These are phyloP conservation scores for Pangasius larnaudii DNA, from an alignment of 2,797 vertebrate species.

Conservation along the genomic window DNA sequence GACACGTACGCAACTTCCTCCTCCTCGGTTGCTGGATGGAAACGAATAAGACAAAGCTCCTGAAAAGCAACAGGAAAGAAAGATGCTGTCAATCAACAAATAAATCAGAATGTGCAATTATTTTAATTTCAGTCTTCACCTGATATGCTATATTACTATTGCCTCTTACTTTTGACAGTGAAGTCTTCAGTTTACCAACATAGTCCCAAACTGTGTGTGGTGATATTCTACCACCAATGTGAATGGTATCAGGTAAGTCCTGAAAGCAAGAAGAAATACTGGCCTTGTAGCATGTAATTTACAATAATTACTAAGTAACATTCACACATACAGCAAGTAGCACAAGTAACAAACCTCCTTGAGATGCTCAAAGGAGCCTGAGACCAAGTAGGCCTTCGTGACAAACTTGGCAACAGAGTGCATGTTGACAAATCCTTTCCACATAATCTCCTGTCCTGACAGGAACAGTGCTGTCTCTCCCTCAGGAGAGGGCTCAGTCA, in stretches of 20 bases:
- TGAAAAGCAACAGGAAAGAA: constrained; percentile 61
- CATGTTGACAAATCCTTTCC: constrained; percentile 99
- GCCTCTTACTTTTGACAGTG: constrained; percentile 89
- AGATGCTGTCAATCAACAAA: neutral
- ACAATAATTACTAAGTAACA: neutral
- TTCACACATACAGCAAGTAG: neutral
- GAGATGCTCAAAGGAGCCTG: constrained; percentile 93
- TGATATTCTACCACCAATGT: constrained; percentile 92
- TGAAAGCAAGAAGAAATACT: constrained; percentile 64
- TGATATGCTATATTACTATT: neutral
- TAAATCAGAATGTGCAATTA: neutral
- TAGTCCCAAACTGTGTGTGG: constrained; percentile 98
- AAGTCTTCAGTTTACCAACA: constrained; percentile 96
- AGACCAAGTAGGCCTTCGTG: constrained; percentile 96
- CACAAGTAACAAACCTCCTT: constrained; percentile 83
- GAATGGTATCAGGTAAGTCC: constrained; percentile 98
- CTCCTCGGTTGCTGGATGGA: constrained; percentile 97
- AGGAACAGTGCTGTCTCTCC: constrained; percentile 92
- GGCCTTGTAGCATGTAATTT: neutral
- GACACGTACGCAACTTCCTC: constrained; percentile 98
- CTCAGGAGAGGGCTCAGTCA: constrained; percentile 79
- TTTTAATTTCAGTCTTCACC: neutral
- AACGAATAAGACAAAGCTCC: constrained; percentile 97
- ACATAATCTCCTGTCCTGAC: constrained; percentile 91
- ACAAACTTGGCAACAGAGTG: constrained; percentile 97